Percentiles rank a stretch among this genome's conserved stretches.
Conservation (phyloP, 1,140 invertebrate genomes). For the Onthophagus taurus region DNA sequence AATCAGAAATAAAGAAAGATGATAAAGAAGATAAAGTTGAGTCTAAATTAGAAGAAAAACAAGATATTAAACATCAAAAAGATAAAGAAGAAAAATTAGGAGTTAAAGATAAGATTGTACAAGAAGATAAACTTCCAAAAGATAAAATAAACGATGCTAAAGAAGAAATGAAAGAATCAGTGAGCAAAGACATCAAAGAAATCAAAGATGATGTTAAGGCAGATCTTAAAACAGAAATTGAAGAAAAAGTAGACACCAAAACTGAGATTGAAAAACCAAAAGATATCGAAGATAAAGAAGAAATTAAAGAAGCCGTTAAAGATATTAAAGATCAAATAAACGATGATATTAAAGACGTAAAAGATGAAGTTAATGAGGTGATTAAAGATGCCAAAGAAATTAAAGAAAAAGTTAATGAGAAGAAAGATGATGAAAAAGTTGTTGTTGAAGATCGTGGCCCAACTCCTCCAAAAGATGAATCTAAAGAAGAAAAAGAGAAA, state of each 20-base stretch:
- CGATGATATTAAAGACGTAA: constrained; percentile 3
- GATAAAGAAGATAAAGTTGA: constrained; percentile 15
- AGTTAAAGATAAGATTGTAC: constrained; percentile 7
- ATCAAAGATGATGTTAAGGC: constrained; percentile 20
- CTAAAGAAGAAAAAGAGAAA: neutral
- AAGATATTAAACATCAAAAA: neutral
- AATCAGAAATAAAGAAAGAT: constrained; percentile 16
- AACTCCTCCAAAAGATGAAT: neutral
- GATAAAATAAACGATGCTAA: neutral
- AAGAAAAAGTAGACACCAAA: constrained; percentile 2
- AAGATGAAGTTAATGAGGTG: neutral
- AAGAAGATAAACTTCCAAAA: neutral
- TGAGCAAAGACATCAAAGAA: constrained; percentile 8
- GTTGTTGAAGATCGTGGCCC: neutral
- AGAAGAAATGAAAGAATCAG: constrained; percentile 8
- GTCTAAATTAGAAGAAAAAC: neutral
- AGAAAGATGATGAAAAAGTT: constrained; percentile 4
- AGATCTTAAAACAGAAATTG: constrained; percentile 12
- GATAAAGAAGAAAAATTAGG: constrained; percentile 1
- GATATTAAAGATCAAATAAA: constrained; percentile 1
- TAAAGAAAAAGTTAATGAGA: neutral
- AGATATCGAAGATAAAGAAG: neutral
- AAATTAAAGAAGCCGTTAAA: constrained; percentile 5
- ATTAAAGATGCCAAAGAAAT: neutral
- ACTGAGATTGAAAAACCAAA: neutral